Evolutionary conservation across 37 sponge, comb jelly and placozoan genomes (phyloP).

Genomic region (Halisarca cf. caerulea): DNA sequence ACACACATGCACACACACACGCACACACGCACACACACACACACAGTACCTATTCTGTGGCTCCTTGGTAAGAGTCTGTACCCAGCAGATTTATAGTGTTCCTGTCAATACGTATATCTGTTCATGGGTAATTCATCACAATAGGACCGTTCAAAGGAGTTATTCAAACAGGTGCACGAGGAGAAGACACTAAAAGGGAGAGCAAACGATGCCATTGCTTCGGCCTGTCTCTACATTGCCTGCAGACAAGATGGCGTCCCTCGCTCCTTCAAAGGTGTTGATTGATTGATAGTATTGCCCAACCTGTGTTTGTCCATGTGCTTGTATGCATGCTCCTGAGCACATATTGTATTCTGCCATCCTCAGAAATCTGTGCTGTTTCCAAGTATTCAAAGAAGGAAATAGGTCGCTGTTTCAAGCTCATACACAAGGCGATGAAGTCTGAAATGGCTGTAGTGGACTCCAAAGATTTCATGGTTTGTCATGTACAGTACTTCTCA

Average conservation of each 20-base stretch:
- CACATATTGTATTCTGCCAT: neutral
- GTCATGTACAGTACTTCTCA: neutral
- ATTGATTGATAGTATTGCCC: neutral
- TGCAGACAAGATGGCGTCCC: conserved; percentile 92
- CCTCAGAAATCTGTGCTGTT: conserved; percentile 93
- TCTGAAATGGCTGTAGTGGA: conserved; percentile 52
- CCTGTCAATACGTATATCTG: no score
- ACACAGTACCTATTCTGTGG: no score
- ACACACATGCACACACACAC: no score
- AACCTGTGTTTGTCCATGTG: neutral
- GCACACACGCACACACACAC: no score
- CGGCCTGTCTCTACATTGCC: conserved; percentile 97
- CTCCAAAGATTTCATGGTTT: conserved; percentile 90
- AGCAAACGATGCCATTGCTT: conserved; percentile 92
- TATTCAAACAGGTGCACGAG: conserved; percentile 91
- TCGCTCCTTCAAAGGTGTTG: conserved; percentile 88
- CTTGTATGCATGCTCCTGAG: neutral
- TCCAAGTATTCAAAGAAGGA: conserved; percentile 93
- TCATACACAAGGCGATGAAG: conserved; percentile 71
- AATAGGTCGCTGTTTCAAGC: conserved; percentile 96
- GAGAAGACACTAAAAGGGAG: conserved; percentile 89
- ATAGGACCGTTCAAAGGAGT: conserved; percentile 85
- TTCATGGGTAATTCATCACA: no score
- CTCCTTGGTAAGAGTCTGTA: no score
- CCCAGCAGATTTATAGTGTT: no score